phyloP scores from a whole-genome alignment of 2,888 invertebrate genomes.

The Schizotus pectinicornis region DNA sequence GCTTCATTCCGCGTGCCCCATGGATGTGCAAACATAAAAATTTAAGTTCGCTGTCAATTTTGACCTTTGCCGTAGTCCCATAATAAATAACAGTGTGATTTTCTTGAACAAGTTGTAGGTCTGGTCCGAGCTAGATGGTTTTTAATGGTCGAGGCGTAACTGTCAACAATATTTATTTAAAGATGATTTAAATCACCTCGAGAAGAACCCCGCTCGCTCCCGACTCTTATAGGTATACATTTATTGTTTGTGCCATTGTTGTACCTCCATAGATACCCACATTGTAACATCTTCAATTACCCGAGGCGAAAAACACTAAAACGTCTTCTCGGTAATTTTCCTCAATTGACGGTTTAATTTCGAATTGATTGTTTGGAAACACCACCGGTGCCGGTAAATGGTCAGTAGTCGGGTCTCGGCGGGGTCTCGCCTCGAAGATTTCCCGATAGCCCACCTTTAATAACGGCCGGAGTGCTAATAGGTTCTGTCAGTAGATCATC shows the following conservation, averaged over 20 bases:
- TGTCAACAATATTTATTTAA: slow-evolving; percentile 59
- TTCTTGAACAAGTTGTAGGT: slow-evolving; percentile 51
- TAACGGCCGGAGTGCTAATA: slow-evolving; percentile 49
- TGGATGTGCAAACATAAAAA: slow-evolving; percentile 27
- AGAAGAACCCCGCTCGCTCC: slow-evolving; percentile 18
- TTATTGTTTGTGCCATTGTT: slow-evolving; percentile 21
- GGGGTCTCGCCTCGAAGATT: slow-evolving; percentile 43
- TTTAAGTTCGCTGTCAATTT: slow-evolving; percentile 37
- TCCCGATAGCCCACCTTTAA: slow-evolving; percentile 41
- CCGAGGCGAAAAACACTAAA: not conserved
- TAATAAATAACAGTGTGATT: slow-evolving; percentile 54
- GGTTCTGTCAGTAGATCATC: slow-evolving; percentile 53
- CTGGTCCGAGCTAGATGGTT: slow-evolving; percentile 45
- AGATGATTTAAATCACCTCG: slow-evolving; percentile 52
- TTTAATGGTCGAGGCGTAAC: slow-evolving; percentile 56
- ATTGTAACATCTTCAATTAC: slow-evolving; percentile 15
- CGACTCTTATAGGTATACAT: slow-evolving; percentile 13
- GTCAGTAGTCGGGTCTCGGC: slow-evolving; percentile 45
- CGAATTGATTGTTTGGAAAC: slow-evolving; percentile 46
- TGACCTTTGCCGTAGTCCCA: slow-evolving; percentile 41
- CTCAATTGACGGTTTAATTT: slow-evolving; percentile 40
- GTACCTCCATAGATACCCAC: not conserved
- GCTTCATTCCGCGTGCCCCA: not conserved
- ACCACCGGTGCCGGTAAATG: slow-evolving; percentile 36
- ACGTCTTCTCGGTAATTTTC: not conserved